These are phyloP conservation scores for Thomomys bottae DNA, from an alignment of 2,113 vertebrate genomes.

Conservation along the genomic window DNA sequence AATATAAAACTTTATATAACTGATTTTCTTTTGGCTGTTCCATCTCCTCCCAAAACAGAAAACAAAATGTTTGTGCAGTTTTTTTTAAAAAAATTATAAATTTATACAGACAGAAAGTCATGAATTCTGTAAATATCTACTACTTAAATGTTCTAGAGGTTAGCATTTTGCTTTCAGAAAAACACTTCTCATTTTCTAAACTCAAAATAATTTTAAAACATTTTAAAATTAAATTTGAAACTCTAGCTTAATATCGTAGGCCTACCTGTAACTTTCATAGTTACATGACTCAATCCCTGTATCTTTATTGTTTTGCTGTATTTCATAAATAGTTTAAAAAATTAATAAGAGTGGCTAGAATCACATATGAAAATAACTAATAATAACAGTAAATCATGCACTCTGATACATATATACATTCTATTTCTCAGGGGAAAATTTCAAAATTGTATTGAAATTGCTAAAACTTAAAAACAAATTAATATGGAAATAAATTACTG, in stretches of 20 bases:
- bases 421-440: slow-evolving; percentile 4
- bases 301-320: not conserved
- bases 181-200: not conserved
- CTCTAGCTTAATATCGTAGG: not conserved
- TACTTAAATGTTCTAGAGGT: not conserved
- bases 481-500: not conserved
- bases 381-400: not conserved
- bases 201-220: not conserved
- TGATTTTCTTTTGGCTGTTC: rapidly evolving
- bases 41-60: not conserved
- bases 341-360: slow-evolving; percentile 12
- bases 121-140: not conserved
- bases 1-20: not conserved
- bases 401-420: not conserved
- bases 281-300: not conserved
- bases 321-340: slow-evolving; percentile 27
- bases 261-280: not conserved
- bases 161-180: not conserved
- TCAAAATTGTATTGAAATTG: not conserved
- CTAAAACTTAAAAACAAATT: slow-evolving; percentile 42
- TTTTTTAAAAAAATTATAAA: not conserved
- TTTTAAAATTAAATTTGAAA: not conserved
- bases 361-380: not conserved
- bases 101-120: not conserved
- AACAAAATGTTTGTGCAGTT: not conserved